A percentile compares a stretch with the other conserved stretches of the same genome.
phyloP scores from a whole-genome alignment of 2,888 invertebrate genomes.

The Drosophila anceps region DNA sequence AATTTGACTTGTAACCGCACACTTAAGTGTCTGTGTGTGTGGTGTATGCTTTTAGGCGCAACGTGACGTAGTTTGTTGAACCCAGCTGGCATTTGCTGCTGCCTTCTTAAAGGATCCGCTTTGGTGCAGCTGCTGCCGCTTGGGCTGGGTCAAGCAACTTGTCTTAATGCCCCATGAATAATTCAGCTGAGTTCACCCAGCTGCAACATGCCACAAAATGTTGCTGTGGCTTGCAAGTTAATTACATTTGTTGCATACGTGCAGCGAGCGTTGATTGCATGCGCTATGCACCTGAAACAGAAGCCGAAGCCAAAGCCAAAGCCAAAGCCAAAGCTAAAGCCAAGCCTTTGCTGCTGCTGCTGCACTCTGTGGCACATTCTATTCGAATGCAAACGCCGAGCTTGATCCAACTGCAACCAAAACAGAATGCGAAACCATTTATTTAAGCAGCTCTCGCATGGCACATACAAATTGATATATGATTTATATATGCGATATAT shows the following conservation, averaged over 20 bases:
- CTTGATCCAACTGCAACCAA: slow-evolving; percentile 5
- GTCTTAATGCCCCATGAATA: slow-evolving; percentile 74
- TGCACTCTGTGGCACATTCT: slow-evolving; percentile 25
- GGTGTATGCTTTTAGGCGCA: slow-evolving; percentile 78
- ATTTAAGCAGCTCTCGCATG: slow-evolving; percentile 16
- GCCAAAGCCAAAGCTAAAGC: slow-evolving; percentile 2
- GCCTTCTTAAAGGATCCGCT: slow-evolving; percentile 48
- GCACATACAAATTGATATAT: not conserved
- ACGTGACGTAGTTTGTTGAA: slow-evolving; percentile 77
- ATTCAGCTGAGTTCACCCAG: slow-evolving; percentile 54
- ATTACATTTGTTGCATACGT: slow-evolving; percentile 77
- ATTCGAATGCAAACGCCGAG: slow-evolving; percentile 50
- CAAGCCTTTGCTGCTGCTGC: slow-evolving; percentile 6
- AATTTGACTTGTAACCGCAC: slow-evolving; percentile 77
- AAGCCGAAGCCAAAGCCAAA: slow-evolving; percentile 2
- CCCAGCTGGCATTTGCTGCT: slow-evolving; percentile 42
- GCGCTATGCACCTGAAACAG: slow-evolving; percentile 34
- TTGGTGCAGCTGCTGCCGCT: slow-evolving; percentile 1
- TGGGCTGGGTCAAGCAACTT: slow-evolving; percentile 59
- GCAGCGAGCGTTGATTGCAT: slow-evolving; percentile 62
- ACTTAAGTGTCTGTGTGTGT: slow-evolving; percentile 54
- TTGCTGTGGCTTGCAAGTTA: slow-evolving; percentile 64
- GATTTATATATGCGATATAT: not conserved
- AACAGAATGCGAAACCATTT: slow-evolving; percentile 30
- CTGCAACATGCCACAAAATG: slow-evolving; percentile 49